phyloP scores from a whole-genome alignment of 2,888 invertebrate species.

The Nasonia oneida region DNA sequence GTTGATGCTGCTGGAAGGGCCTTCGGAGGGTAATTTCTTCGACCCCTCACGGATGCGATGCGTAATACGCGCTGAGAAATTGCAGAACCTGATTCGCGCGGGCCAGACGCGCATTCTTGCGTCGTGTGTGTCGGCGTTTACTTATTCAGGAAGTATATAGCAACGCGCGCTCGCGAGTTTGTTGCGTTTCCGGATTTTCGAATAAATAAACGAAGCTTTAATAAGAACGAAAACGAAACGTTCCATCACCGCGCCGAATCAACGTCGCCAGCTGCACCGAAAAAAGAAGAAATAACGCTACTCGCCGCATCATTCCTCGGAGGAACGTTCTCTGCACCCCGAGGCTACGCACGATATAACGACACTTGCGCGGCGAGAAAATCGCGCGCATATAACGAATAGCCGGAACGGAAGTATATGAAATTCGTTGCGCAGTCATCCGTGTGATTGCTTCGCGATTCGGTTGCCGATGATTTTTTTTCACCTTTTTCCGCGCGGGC shows the following conservation, averaged over 20 bases:
- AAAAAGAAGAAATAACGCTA: no score
- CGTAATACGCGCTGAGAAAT: conserved; percentile 12
- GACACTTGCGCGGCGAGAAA: background rate
- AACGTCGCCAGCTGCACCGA: no score
- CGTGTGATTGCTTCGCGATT: conserved; percentile 50
- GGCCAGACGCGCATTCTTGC: no score
- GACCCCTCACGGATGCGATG: conserved; percentile 10
- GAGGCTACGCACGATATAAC: background rate
- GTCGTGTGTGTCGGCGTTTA: no score
- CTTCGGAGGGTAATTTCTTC: conserved; percentile 26
- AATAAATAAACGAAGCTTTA: no score
- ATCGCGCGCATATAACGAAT: background rate
- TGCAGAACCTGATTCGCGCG: background rate
- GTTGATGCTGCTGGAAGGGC: background rate
- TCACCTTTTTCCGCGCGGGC: background rate
- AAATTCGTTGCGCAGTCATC: background rate
- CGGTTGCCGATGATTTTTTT: conserved; percentile 4
- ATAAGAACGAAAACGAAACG: no score
- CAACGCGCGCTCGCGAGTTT: background rate
- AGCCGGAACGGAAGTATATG: conserved; percentile 17
- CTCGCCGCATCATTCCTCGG: no score
- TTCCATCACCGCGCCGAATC: no score
- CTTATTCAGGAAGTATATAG: background rate
- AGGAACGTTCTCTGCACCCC: no score
- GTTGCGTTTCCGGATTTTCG: no score